Base-by-base conservation (phyloP, 2,797 vertebrate genomes). In the Sebastes matsubarae region DNA sequence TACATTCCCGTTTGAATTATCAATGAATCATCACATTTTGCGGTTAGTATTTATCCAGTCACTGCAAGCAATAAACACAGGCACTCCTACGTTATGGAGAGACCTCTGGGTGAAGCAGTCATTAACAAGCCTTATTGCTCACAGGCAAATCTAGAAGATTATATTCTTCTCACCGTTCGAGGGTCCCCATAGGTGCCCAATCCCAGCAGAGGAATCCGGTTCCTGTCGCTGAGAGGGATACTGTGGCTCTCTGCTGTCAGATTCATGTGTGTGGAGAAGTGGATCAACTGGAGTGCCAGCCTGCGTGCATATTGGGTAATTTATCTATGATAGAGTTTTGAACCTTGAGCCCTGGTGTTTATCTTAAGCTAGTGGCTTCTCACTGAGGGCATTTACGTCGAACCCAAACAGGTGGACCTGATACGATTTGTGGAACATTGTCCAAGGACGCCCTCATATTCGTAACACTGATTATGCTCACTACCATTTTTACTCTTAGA, bases 121-220 rank as follows among this genome's bases (percentile, higher is more conserved):
- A 12, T 22, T 11, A 52, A 24, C 30, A 76, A 27, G 18, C 9
- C 9, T 5, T 36, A 36, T 36, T 2, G 20, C 61, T 22, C 1
- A 24, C n/a, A 5, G 5, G 2, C 27, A 69, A 46, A 66, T 68
- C 5, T 25, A 68, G 3, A 50, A 58, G 1, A 46, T 34, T 13
- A 6, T 22, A 24, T 76, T 57, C 11, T 64, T 75, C 97, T 96
- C 93, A 98, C 98, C 86, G 76, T 92, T 34, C 25, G 67, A 55
- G 96, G 96, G 69, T 97, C 92, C 12, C 96, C 94, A 68, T 94
- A 99, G 27, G 98, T 99, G n/a, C 98, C 98, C 66, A 99, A 83
- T 68, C 98, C 97, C 4, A 99, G 64, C 4, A 98, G 66, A 1
- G 98, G 98, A 81, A 99, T 97, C 34, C 76, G 93, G 77, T 97